Evolutionary conservation across 2,797 vertebrate genomes (phyloP), one percentile per base, ranked within the genome.

Genomic region (Chaetodon trifasciatus): DNA sequence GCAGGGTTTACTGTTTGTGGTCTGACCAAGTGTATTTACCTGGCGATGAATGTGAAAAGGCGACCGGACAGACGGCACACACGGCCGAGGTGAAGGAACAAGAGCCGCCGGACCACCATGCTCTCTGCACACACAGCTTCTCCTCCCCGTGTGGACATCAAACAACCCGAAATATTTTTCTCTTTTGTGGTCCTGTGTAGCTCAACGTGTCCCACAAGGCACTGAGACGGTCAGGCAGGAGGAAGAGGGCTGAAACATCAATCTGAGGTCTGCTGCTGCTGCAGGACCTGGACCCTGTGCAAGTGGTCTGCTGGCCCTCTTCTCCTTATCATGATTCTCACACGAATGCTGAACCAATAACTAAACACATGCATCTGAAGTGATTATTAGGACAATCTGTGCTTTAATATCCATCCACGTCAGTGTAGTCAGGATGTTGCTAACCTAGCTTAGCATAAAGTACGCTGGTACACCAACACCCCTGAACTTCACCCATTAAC

Each of bases 61-160:
- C 9, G 69, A 46, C 35, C 13, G 63, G 61, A 67, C 28, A 23
- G 46, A 70, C 10, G 42, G 74, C 40, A 73, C 84, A 83, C 81
- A 79, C 64, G 47, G 77, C 66, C 0, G 39, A 80, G 60, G 53
- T 60, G 60, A 39, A 46, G 74, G 35, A 9, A 72, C 55, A 73
- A 74, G 67, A 58, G 73, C 2, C 40, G 37, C 1, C 1, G 58
- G 80, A 86, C 88, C 84, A 88, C 87, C 87, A 28, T 78, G 89
- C 71, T 86, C 83, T 87, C 73, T 77, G 76, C 67, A 83, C 57
- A 92, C 90, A 91, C 89, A 76, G 15, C 63, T 11, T 3, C 24
- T 64, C 67, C 62, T 81, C 57, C 32, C 53, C 40, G 42, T 76
- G 47, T 44, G 46, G 63, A 64, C 5, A 44, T 70, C 81, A 84